Conservation (phyloP, 1,140 invertebrate species). For the Tachypleus tridentatus region DNA sequence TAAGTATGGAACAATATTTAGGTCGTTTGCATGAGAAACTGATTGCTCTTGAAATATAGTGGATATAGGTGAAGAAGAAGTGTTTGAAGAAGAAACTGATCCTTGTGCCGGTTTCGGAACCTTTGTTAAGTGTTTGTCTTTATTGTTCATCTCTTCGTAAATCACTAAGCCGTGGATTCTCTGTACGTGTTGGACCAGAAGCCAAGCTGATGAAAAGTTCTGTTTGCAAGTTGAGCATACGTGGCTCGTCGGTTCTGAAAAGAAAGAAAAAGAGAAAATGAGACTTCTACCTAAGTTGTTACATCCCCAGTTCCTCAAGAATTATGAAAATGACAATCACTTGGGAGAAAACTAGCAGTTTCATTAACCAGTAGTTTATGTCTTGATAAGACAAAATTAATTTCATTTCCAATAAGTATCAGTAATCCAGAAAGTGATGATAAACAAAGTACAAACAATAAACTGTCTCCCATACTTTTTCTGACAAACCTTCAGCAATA, state of each 20-base stretch:
- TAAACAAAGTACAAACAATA: too few species aligned
- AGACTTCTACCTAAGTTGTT: background rate
- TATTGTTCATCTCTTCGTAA: slow-evolving; percentile 50
- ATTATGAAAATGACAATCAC: too few species aligned
- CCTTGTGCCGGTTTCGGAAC: slow-evolving; percentile 21
- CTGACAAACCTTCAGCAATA: too few species aligned
- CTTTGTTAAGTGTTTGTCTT: slow-evolving; percentile 11
- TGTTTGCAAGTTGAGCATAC: slow-evolving; percentile 89
- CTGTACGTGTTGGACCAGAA: slow-evolving; percentile 86
- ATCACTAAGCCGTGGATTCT: slow-evolving; percentile 85
- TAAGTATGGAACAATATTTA: background rate
- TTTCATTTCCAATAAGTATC: too few species aligned
- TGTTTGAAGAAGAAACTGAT: slow-evolving; percentile 32
- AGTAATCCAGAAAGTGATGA: slow-evolving; percentile 47
- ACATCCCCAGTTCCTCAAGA: too few species aligned
- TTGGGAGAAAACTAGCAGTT: too few species aligned
- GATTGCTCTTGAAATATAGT: background rate
- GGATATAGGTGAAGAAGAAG: slow-evolving; percentile 8
- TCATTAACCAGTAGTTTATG: too few species aligned
- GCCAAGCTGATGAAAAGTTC: slow-evolving; percentile 80
- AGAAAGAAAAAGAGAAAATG: slow-evolving; percentile 25
- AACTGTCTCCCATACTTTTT: too few species aligned
- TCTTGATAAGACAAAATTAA: too few species aligned
- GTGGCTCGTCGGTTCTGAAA: slow-evolving; percentile 88
- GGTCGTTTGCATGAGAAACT: background rate